Percentiles rank a stretch among this genome's conserved stretches.
Conservation (phyloP, 2,113 vertebrate genomes). For the Microcebus griseorufus region DNA sequence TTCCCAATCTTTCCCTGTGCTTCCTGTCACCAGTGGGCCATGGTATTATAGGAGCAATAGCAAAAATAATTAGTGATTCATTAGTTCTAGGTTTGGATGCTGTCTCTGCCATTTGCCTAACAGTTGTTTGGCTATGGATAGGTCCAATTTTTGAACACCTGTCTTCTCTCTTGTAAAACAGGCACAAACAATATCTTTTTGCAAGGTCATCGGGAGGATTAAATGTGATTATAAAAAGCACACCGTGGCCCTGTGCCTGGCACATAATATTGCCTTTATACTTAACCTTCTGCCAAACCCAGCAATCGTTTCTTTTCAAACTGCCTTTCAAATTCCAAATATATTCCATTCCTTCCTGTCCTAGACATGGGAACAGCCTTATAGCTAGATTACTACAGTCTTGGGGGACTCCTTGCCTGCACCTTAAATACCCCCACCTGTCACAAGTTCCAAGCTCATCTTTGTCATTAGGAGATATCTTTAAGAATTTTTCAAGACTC, state of each 20-base stretch:
- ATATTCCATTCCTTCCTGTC: background rate
- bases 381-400: background rate
- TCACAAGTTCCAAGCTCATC: background rate
- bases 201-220: constrained; percentile 40
- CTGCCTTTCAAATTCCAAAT: constrained; percentile 38
- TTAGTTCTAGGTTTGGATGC: background rate
- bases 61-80: background rate
- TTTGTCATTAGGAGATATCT: background rate
- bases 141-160: background rate
- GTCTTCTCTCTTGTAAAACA: constrained; percentile 23
- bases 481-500: background rate
- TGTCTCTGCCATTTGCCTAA: background rate
- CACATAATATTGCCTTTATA: constrained; percentile 1
- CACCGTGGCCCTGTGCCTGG: background rate
- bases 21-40: background rate
- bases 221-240: constrained; percentile 37
- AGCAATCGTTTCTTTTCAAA: constrained; percentile 20
- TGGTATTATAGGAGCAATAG: background rate
- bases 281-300: constrained; percentile 33
- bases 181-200: background rate
- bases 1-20: background rate
- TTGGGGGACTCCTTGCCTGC: background rate
- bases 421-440: background rate
- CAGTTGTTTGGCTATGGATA: background rate
- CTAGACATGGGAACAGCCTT: background rate